Evolutionary conservation across 2,888 invertebrate genomes (phyloP), one percentile per base, ranked within the genome.

Genomic region (Ophioninae sp.): DNA sequence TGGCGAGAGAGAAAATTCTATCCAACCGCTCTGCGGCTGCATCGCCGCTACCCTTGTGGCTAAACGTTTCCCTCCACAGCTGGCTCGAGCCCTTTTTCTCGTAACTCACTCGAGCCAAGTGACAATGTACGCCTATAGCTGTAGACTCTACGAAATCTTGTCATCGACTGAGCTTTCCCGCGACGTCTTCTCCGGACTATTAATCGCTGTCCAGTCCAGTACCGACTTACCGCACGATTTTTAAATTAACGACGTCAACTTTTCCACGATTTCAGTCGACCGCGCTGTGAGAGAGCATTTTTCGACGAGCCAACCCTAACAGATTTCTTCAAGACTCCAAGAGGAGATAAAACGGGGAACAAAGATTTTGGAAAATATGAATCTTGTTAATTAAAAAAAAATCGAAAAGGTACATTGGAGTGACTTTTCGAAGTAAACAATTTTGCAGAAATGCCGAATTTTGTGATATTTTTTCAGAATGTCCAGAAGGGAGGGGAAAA

Each of bases 131-230:
- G 41, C 23, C 37, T 61, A 76, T 23, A 61, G 44, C 8, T 61
- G 13, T 7, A 50, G 39, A 39, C 20, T 44, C 50, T 23, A 23
- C 20, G n/a, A 44, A 76, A 76, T 83, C 62, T 23, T 77, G 57
- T 61, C 67, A 44, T 57, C 77, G 2, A 41, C 30, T n/a, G 78
- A 57, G 62, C 37, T 61, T 65, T 70, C 50, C 30, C 41, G 61
- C 61, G 41, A 20, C 50, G n/a, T 56, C 50, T 72, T 81, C 72
- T 57, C 57, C 13, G 50, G 50, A 37, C 57, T 90, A 90, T 91
- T 90, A 91, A 89, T 91, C 90, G 90, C 88, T 91, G 91, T 91
- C 91, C 84, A 57, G 82, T 72, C 84, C 91, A 90, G 88, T 85
- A 84, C 88, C 85, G 89, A 89, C 90, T 90, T 89, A 88, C 44